phyloP scores from a whole-genome alignment of 2,797 vertebrate genomes.

The Enteromius fasciolatus region DNA sequence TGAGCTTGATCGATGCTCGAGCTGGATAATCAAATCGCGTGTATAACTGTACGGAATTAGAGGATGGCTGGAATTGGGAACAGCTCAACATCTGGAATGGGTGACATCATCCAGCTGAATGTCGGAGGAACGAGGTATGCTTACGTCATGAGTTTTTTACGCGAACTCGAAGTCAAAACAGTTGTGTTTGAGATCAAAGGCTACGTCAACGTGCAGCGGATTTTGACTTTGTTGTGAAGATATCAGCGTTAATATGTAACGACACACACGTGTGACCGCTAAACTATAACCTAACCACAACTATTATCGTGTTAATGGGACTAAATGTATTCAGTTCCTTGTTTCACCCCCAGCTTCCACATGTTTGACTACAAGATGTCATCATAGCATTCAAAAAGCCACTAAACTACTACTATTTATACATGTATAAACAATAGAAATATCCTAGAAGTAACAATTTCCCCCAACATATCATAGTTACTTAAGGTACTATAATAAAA shows the following conservation, averaged over 20 bases:
- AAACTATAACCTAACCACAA: background rate
- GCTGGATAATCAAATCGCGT: slow-evolving; percentile 2
- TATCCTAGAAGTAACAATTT: background rate
- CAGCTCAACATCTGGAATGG: slow-evolving; percentile 79
- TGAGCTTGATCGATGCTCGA: slow-evolving; percentile 24
- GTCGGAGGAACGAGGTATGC: slow-evolving; percentile 92
- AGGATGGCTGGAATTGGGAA: slow-evolving; percentile 86
- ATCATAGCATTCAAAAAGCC: background rate
- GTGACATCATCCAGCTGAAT: slow-evolving; percentile 96
- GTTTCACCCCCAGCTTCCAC: background rate
- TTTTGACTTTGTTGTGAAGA: background rate
- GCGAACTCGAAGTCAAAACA: background rate
- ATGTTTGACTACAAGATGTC: background rate
- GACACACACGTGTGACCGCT: background rate
- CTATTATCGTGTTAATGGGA: background rate
- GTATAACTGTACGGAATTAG: slow-evolving; percentile 2
- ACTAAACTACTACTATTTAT: background rate
- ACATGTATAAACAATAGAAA: background rate
- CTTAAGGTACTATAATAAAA: background rate
- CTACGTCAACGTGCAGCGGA: background rate
- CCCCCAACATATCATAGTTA: background rate
- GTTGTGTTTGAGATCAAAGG: background rate
- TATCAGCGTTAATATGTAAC: background rate
- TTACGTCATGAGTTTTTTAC: slow-evolving; percentile 12
- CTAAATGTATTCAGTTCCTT: background rate